Evolutionary conservation across 2,888 invertebrate genomes (phyloP).

Genomic region (Herminia tarsipennalis): DNA sequence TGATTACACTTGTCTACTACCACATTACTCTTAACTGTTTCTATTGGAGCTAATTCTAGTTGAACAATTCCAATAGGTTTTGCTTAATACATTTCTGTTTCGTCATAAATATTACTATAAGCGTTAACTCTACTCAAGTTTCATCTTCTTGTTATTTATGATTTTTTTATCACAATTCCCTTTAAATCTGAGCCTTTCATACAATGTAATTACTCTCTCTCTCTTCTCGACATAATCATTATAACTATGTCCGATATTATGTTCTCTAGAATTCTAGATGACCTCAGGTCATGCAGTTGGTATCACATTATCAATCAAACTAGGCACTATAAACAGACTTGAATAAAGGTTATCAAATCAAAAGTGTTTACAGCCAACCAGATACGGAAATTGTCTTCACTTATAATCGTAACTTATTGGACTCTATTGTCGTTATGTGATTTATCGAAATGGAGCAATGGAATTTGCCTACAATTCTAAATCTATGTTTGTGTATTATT

Average conservation of each 20-base stretch:
- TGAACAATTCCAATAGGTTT: background rate
- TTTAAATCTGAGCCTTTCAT: no score
- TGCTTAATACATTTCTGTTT: no score
- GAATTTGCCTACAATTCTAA: constrained; percentile 54
- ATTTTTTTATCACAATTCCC: no score
- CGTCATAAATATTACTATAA: no score
- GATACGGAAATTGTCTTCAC: constrained; percentile 60
- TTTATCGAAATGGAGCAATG: constrained; percentile 56
- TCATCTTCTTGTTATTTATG: no score
- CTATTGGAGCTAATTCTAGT: background rate
- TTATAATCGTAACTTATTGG: constrained; percentile 45
- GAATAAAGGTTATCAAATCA: constrained; percentile 59
- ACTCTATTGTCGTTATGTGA: constrained; percentile 44
- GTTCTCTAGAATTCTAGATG: constrained; percentile 57
- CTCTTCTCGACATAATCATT: no score
- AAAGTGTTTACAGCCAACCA: constrained; percentile 52
- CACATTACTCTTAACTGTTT: constrained; percentile 4
- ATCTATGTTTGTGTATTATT: constrained; percentile 34
- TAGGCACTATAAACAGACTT: constrained; percentile 67
- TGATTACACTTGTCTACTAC: constrained; percentile 18
- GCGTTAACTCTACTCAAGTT: no score
- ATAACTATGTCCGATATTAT: no score
- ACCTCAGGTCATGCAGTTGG: constrained; percentile 57
- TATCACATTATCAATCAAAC: constrained; percentile 74
- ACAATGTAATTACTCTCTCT: no score